Evolutionary conservation across 1,140 invertebrate species (phyloP).

Genomic region (Glossosoma conforme): DNA sequence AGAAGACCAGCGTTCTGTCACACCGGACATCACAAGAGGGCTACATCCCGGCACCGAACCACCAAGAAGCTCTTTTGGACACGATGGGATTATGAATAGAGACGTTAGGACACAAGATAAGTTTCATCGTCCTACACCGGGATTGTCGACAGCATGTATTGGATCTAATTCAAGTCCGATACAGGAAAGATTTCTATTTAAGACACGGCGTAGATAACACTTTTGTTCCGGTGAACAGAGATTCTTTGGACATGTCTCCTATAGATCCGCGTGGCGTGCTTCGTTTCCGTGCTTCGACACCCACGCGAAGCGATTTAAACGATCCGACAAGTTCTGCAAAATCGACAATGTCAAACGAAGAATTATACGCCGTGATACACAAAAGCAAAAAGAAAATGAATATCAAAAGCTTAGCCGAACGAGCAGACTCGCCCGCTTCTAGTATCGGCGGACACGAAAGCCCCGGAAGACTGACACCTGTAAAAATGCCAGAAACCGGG

Average conservation of each 20-base stretch:
- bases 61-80: too few species aligned
- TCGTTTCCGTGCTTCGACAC: slow-evolving; percentile 56
- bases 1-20: slow-evolving; percentile 51
- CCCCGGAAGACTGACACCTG: slow-evolving; percentile 39
- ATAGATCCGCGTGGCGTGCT: slow-evolving; percentile 54
- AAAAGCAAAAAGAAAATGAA: slow-evolving; percentile 72
- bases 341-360: slow-evolving; percentile 70
- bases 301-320: slow-evolving; percentile 42
- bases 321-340: slow-evolving; percentile 58
- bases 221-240: slow-evolving; percentile 30
- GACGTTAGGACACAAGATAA: too few species aligned
- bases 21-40: slow-evolving; percentile 54
- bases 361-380: slow-evolving; percentile 71
- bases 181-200: background rate
- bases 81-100: too few species aligned
- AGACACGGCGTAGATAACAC: slow-evolving; percentile 6
- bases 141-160: too few species aligned
- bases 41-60: slow-evolving; percentile 29
- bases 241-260: slow-evolving; percentile 56
- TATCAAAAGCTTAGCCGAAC: slow-evolving; percentile 56
- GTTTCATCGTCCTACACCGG: too few species aligned
- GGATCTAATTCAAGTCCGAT: too few species aligned
- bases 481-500: slow-evolving; percentile 51
- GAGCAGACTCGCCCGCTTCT: slow-evolving; percentile 49
- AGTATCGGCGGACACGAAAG: slow-evolving; percentile 49